Evolutionary conservation across 2,888 invertebrate species (phyloP).

Genomic region (Halictus quadricinctus): DNA sequence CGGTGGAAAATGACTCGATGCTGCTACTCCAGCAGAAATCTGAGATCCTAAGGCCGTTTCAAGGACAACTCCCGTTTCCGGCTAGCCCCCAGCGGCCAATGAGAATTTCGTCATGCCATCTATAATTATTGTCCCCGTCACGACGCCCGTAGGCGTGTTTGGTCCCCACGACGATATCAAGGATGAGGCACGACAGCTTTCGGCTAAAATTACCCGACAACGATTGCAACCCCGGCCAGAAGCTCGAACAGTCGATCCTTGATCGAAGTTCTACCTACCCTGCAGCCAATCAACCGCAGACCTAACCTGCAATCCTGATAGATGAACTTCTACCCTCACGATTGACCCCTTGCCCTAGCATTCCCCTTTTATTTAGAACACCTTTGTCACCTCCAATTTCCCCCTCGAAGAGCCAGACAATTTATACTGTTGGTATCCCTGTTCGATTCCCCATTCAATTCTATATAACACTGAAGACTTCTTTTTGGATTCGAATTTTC

Average conservation of each 20-base stretch:
- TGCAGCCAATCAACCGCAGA: neutral
- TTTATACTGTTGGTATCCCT: too few species aligned
- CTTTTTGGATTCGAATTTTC: too few species aligned
- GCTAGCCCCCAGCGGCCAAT: slow-evolving; percentile 19
- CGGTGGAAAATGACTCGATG: neutral
- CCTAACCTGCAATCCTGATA: neutral
- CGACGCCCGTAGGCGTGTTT: slow-evolving; percentile 18
- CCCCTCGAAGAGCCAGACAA: too few species aligned
- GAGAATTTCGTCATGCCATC: slow-evolving; percentile 48
- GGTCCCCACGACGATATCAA: slow-evolving; percentile 45
- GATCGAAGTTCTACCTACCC: slow-evolving; percentile 16
- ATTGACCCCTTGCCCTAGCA: neutral
- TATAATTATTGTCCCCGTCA: slow-evolving; percentile 48
- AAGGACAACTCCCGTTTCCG: slow-evolving; percentile 7
- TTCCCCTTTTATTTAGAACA: too few species aligned
- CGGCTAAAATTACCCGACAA: slow-evolving; percentile 58
- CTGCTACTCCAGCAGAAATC: neutral
- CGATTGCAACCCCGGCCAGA: slow-evolving; percentile 39
- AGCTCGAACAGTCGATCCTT: slow-evolving; percentile 12
- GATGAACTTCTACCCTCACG: neutral
- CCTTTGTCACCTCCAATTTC: too few species aligned
- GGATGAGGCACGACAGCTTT: slow-evolving; percentile 50
- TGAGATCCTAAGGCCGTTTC: neutral
- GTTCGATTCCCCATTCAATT: neutral
- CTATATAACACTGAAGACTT: neutral